These are phyloP conservation scores for Toxotes chatareus DNA, from an alignment of 2,113 vertebrate genomes.

Conservation along the genomic window DNA sequence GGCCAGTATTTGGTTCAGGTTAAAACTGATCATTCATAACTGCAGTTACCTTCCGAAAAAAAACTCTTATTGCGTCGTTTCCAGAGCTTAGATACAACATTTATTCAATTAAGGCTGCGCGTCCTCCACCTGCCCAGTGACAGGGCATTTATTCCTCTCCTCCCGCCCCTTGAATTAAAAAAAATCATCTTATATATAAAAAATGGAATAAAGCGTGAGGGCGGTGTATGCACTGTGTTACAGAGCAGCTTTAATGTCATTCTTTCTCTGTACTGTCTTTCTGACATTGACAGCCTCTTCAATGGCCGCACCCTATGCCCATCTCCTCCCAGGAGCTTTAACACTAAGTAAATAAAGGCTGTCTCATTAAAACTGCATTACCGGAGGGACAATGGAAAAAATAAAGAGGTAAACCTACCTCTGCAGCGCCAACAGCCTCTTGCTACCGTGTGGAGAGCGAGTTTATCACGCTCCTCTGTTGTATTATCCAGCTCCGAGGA, in stretches of 20 bases:
- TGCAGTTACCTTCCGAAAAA: neutral
- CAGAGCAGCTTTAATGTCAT: conserved; percentile 4
- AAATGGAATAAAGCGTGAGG: too few relatives aligned
- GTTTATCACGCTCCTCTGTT: conserved; percentile 18
- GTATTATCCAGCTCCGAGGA: conserved; percentile 32
- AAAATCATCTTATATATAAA: neutral
- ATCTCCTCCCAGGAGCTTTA: conserved; percentile 70
- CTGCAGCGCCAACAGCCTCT: conserved; percentile 26
- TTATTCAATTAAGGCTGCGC: neutral
- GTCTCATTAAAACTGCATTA: conserved; percentile 66
- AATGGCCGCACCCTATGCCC: conserved; percentile 80
- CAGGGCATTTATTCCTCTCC: conserved; percentile 51
- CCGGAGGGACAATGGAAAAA: conserved; percentile 17
- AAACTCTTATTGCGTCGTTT: conserved; percentile 19
- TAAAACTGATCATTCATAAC: neutral
- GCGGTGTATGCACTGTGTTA: neutral
- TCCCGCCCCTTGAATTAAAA: neutral
- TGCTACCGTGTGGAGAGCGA: neutral
- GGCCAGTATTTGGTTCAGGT: neutral
- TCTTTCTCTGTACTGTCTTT: neutral
- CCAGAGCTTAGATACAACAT: neutral
- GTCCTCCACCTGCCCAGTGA: conserved; percentile 38
- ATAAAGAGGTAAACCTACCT: conserved; percentile 38
- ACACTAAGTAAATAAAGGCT: conserved; percentile 60
- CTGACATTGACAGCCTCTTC: conserved; percentile 60